Base-by-base conservation (phyloP, 2,888 invertebrate species). In the Aphidius colemani region DNA sequence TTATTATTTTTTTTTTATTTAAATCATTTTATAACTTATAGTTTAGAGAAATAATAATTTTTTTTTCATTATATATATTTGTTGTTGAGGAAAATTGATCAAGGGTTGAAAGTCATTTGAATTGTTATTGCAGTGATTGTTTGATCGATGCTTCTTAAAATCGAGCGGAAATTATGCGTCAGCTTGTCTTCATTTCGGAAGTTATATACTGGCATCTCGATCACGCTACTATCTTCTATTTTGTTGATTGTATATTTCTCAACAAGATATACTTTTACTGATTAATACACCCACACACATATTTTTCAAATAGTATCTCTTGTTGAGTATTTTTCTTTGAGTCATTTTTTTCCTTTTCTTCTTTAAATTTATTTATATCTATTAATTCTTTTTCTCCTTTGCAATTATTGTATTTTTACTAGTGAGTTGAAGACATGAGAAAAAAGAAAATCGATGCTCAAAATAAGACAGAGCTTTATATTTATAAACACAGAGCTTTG, bases 121-220 rank as follows among this genome's bases (percentile, higher is more conserved):
- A 18, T 56, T 46, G 39, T 10, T 41, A 56, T 61, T 66, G 66
- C 66, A 69, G 67, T 68, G 66, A 77, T 68, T 80, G 82, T 82
- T 82, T 82, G 82, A 82, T 82, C 82, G 82, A 82, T 82, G 79
- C 77, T 79, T 82, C 72, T 72, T 63, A 64, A 69, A 67, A 72
- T 76, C 69, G 72, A 74, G 76, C 79, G 82, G 82, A 82, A 82
- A 82, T 82, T 82, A 81, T 79, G 80, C 81, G 81, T 82, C 82
- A 79, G 79, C 75, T 78, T 77, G 78, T 81, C 79, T 75, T 69
- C 73, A 73, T 74, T 72, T 70, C 75, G 76, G 75, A 79, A 80
- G 77, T 75, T 74, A 76, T 77, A 75, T 72, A 71, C 72, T 72
- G 72, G 72, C 75, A 70, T 71, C 69, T 70, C 72, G 73, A 78